Evolutionary conservation across 2,113 vertebrate species (phyloP).

Genomic region (Mormyrus iriodes): DNA sequence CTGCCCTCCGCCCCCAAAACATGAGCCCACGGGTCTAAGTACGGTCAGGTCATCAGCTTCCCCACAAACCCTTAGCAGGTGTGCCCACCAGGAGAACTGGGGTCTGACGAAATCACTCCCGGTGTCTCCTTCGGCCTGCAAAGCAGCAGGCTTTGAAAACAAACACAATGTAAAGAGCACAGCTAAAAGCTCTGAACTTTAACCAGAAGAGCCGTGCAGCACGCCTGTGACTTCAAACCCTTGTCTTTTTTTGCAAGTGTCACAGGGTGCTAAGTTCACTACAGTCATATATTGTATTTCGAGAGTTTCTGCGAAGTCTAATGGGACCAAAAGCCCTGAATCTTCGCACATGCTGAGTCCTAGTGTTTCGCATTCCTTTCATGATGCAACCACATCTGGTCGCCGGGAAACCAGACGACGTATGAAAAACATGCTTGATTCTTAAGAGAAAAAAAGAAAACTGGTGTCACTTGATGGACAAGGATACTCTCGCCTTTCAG

Average conservation of each 20-base stretch:
- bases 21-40: background rate
- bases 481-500: slow-evolving; percentile 20
- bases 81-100: slow-evolving; percentile 1
- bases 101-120: background rate
- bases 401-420: background rate
- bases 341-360: background rate
- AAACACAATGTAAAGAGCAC: background rate
- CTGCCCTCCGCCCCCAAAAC: background rate
- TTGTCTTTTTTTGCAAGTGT: background rate
- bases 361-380: background rate
- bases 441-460: slow-evolving; percentile 17
- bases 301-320: no score
- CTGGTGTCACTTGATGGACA: slow-evolving; percentile 29
- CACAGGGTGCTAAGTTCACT: background rate
- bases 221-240: background rate
- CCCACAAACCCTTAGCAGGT: background rate
- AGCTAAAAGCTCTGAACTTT: background rate
- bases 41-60: background rate
- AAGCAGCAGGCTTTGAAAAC: background rate
- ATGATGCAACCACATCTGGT: slow-evolving; percentile 23
- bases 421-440: slow-evolving; percentile 15
- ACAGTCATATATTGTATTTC: slow-evolving; percentile 22
- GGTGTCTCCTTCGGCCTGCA: background rate
- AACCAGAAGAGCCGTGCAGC: no score
- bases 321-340: background rate